Evolutionary conservation across 2,888 invertebrate species (phyloP).

Genomic region (Timandra comae): DNA sequence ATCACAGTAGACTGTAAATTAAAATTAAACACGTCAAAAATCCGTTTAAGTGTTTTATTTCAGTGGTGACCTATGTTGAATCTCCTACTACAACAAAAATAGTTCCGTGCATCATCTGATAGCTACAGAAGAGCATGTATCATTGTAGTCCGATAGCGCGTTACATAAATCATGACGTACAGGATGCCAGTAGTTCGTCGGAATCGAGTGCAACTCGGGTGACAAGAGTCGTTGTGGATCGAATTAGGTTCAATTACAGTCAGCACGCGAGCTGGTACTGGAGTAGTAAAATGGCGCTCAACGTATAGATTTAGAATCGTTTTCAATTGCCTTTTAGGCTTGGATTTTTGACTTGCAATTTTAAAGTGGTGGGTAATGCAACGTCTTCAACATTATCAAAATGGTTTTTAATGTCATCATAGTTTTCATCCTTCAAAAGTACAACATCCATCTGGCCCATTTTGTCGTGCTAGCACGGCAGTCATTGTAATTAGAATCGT

Average conservation of each 20-base stretch:
- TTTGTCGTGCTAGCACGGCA: background rate
- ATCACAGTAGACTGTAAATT: no score
- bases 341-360: background rate
- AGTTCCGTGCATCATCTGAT: no score
- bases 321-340: background rate
- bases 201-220: slow-evolving; percentile 24
- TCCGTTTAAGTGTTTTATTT: no score
- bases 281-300: slow-evolving; percentile 17
- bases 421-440: background rate
- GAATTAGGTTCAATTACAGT: slow-evolving; percentile 36
- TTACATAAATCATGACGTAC: slow-evolving; percentile 13
- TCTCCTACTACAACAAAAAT: no score
- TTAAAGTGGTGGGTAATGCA: background rate
- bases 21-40: no score
- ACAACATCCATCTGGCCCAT: background rate
- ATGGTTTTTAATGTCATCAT: background rate
- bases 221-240: slow-evolving; percentile 22
- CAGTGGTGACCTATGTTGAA: no score
- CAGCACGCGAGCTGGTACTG: slow-evolving; percentile 31
- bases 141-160: background rate
- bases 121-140: no score
- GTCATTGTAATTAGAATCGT: background rate
- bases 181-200: slow-evolving; percentile 17
- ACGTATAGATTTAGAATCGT: background rate
- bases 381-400: background rate